Conservation (phyloP, 2,888 invertebrate genomes). For the Agelastica alni region DNA sequence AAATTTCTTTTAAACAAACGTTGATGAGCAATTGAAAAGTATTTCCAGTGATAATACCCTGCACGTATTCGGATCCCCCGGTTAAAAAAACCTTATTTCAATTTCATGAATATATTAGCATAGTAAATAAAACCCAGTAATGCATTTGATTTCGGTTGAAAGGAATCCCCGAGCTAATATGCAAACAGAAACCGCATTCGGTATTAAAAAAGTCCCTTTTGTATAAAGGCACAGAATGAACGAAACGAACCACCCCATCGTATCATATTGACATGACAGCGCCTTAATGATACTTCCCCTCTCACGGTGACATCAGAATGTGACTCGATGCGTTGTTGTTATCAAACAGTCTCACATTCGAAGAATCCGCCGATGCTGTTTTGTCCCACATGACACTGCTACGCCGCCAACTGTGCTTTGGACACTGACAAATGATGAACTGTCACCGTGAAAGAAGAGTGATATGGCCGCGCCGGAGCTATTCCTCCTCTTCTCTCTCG, state of each 20-base stretch:
- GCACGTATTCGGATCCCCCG: conserved; percentile 15
- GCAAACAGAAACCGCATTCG: conserved; percentile 55
- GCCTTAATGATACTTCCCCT: conserved; percentile 59
- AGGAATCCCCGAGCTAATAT: conserved; percentile 52
- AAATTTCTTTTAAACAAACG: conserved; percentile 15
- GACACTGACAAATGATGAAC: conserved; percentile 61
- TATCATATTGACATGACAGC: conserved; percentile 60
- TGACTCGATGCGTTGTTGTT: conserved; percentile 36
- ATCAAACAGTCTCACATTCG: conserved; percentile 47
- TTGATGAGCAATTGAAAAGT: conserved; percentile 22
- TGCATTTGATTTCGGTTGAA: conserved; percentile 54
- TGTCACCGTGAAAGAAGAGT: conserved; percentile 61
- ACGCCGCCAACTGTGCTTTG: conserved; percentile 58
- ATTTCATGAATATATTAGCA: conserved; percentile 56
- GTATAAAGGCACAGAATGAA: conserved; percentile 51
- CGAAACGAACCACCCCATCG: conserved; percentile 53
- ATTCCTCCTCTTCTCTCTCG: conserved; percentile 50
- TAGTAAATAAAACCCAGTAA: conserved; percentile 52
- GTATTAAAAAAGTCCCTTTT: conserved; percentile 56
- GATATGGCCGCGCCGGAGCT: conserved; percentile 58
- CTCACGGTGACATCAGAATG: conserved; percentile 51
- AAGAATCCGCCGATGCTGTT: conserved; percentile 55
- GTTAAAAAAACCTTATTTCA: conserved; percentile 49
- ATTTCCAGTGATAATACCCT: conserved; percentile 23
- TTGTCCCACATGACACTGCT: conserved; percentile 59